Conservation (phyloP, 2,888 invertebrate species). For the Meta bourneti region DNA sequence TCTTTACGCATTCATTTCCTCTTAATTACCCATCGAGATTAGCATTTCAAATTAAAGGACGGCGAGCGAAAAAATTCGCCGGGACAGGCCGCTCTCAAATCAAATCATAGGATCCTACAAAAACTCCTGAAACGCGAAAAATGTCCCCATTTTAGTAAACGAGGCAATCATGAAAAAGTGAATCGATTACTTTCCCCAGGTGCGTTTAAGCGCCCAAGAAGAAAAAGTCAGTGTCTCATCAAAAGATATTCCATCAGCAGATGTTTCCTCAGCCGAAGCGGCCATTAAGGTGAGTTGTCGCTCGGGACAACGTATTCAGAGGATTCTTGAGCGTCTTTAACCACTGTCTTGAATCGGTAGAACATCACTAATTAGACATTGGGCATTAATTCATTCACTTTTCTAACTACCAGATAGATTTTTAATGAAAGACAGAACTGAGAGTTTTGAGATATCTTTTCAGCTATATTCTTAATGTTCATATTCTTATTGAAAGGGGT, state of each 20-base stretch:
- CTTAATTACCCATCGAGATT: not conserved
- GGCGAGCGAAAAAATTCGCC: not conserved
- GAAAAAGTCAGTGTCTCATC: conserved; percentile 8
- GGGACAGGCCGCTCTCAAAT: conserved; percentile 1
- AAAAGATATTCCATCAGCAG: conserved; percentile 47
- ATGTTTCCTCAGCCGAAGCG: conserved; percentile 7
- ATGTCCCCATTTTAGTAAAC: not conserved
- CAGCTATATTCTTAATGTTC: too few species aligned
- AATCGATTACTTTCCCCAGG: conserved; percentile 40
- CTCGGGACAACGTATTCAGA: not conserved
- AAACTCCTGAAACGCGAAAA: conserved; percentile 19
- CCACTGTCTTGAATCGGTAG: not conserved
- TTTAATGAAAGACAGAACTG: too few species aligned
- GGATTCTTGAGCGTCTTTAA: not conserved
- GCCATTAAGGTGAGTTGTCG: conserved; percentile 6
- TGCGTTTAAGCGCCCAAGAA: conserved; percentile 14
- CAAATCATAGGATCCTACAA: conserved; percentile 7
- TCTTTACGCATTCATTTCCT: too few species aligned
- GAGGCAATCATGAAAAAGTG: conserved; percentile 14
- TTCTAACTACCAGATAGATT: too few species aligned
- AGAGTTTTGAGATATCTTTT: too few species aligned
- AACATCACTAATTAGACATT: not conserved
- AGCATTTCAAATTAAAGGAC: not conserved
- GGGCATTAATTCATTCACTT: too few species aligned
- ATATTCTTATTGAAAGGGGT: too few species aligned